Evolutionary conservation across 2,797 vertebrate genomes (phyloP), one percentile per base, ranked within the genome.

Genomic region (Chrosomus eos): DNA sequence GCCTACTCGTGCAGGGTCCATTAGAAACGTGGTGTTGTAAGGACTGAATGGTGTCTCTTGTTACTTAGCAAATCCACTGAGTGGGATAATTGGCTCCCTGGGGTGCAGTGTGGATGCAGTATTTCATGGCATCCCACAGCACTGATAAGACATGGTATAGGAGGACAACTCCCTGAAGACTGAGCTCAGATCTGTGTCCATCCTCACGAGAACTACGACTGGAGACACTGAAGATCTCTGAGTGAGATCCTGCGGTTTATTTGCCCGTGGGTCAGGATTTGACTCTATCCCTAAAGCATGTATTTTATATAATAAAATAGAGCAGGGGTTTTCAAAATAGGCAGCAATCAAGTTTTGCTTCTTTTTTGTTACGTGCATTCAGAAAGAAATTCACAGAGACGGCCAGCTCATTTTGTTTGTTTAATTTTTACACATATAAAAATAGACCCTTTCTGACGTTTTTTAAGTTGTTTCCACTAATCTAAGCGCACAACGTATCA

Each of bases 71-170:
- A 93, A 94, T 95, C 90, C 93, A 87, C 86, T 93, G 93, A 89
- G 92, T 91, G 92, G 92, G 92, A 94, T 95, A 94, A 95, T 95
- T 95, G 94, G 94, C 92, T 94, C 93, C 92, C 93, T 36, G 79
- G 93, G 91, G 94, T 90, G 90, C 87, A 82, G 88, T 91, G 90
- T 91, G 91, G 92, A 91, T 92, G 90, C 23, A 45, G n/a, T 62
- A 64, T 55, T 43, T 80, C 26, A 77, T 78, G 64, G 19, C 36
- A 55, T 72, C n/a, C 31, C 62, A 40, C 77, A 76, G 62, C n/a
- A 67, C 11, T n/a, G 45, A 45, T 51, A 45, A 72, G 36, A 14
- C 64, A 60, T 78, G 66, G 10, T 18, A 33, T 68, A 33, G 64
- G 10, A 77, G 62, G 58, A 72, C 16, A 21, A 38, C 31, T 72